phyloP scores from a whole-genome alignment of 2,888 invertebrate species.

The Mellilla xanthometata region DNA sequence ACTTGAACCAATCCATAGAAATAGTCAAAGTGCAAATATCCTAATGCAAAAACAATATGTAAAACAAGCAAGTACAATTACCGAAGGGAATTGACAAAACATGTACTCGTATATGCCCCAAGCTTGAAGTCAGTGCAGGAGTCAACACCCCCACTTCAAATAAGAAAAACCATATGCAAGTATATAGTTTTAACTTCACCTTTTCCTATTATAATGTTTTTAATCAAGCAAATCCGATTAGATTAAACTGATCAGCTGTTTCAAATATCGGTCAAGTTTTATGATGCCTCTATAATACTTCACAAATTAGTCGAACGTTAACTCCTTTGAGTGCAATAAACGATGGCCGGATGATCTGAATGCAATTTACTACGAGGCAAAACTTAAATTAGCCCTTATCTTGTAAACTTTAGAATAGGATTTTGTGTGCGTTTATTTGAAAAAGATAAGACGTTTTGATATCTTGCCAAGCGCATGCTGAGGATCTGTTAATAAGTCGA shows the following conservation, averaged over 20 bases:
- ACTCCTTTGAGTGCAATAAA: constrained; percentile 78
- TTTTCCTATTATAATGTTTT: too few species aligned
- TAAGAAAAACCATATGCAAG: too few species aligned
- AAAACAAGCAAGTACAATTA: too few species aligned
- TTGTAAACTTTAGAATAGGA: constrained; percentile 11
- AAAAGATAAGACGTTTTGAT: constrained; percentile 33
- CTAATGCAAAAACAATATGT: too few species aligned
- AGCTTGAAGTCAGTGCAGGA: too few species aligned
- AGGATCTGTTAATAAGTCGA: constrained; percentile 75
- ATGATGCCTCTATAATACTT: constrained; percentile 66
- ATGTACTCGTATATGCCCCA: too few species aligned
- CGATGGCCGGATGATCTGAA: constrained; percentile 64
- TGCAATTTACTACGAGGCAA: constrained; percentile 54
- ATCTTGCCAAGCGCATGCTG: constrained; percentile 40
- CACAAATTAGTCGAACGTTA: constrained; percentile 81
- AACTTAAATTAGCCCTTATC: constrained; percentile 31
- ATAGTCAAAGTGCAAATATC: too few species aligned
- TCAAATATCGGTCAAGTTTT: constrained; percentile 55
- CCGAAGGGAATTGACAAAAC: too few species aligned
- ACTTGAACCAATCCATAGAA: too few species aligned
- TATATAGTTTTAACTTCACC: too few species aligned
- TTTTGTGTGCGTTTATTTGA: neutral
- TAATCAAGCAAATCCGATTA: constrained; percentile 5
- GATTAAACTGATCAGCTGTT: constrained; percentile 47
- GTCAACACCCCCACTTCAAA: too few species aligned